Percentiles rank a stretch among this genome's conserved stretches.
phyloP scores from a whole-genome alignment of 2,888 invertebrate species.

The Polyommatus icarus region DNA sequence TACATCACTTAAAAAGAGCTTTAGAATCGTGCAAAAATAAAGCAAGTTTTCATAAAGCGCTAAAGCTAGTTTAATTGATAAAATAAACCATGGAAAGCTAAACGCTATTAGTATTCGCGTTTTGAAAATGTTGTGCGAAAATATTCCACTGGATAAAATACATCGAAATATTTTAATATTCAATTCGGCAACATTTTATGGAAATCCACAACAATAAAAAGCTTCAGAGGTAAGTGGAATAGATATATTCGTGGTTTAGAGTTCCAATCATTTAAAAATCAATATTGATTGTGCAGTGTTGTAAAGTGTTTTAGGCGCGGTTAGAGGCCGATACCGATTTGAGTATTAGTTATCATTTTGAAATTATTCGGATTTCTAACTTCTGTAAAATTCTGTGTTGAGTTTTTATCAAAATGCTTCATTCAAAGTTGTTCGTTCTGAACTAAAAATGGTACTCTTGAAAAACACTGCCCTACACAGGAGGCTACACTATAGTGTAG shows the following conservation, averaged over 20 bases:
- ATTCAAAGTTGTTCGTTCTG: no score
- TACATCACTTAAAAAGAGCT: constrained; percentile 11
- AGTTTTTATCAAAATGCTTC: no score
- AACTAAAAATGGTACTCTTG: no score
- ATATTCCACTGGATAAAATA: constrained; percentile 20
- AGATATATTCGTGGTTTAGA: constrained; percentile 8
- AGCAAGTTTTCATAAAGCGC: constrained; percentile 15
- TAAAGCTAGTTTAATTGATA: constrained; percentile 28
- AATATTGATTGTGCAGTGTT: background rate
- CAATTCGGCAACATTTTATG: constrained; percentile 25
- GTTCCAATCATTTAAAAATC: constrained; percentile 14
- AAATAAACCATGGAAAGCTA: constrained; percentile 28
- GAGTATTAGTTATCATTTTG: background rate
- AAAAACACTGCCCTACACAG: no score
- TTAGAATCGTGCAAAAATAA: constrained; percentile 10
- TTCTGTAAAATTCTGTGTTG: no score
- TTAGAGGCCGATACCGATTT: background rate
- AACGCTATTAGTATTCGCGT: constrained; percentile 22
- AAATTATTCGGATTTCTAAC: background rate
- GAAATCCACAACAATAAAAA: constrained; percentile 8
- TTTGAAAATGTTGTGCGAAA: constrained; percentile 23
- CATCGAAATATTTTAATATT: constrained; percentile 15
- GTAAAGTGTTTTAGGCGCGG: background rate
- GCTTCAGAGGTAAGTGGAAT: constrained; percentile 5
- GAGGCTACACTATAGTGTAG: no score